Percentiles rank a stretch among this genome's conserved stretches.
Conservation (phyloP, 1,140 invertebrate species). For the Chelonus insularis region DNA sequence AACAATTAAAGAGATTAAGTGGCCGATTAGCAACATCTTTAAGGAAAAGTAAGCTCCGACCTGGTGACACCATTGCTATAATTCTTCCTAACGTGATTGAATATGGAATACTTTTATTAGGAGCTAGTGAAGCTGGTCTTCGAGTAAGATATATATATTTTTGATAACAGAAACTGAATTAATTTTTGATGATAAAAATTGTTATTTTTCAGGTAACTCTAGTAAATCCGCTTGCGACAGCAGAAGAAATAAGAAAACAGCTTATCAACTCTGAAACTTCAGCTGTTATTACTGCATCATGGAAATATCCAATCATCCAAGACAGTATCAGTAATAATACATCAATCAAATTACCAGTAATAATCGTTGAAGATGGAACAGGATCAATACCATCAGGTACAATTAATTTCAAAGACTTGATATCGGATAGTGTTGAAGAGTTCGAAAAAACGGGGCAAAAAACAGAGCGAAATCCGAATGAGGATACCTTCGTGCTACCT, state of each 20-base stretch:
- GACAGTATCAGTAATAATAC: conserved; percentile 51
- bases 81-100: conserved; percentile 76
- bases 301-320: conserved; percentile 55
- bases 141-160: conserved; percentile 49
- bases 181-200: too few species aligned
- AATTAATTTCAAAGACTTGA: conserved; percentile 58
- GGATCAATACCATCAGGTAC: conserved; percentile 56
- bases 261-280: conserved; percentile 66
- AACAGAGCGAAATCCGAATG: conserved; percentile 50
- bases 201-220: conserved; percentile 34
- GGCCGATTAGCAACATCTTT: conserved; percentile 68
- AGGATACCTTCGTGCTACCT: conserved; percentile 62
- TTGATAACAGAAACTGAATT: too few species aligned
- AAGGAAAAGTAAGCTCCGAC: conserved; percentile 64
- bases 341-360: conserved; percentile 61
- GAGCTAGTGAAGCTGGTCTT: conserved; percentile 68
- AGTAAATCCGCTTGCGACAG: conserved; percentile 32
- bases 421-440: conserved; percentile 31
- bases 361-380: conserved; percentile 55
- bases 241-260: conserved; percentile 73
- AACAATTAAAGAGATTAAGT: conserved; percentile 63
- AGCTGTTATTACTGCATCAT: conserved; percentile 67
- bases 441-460: conserved; percentile 47
- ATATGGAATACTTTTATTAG: conserved; percentile 67
- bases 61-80: conserved; percentile 70